Evolutionary conservation across 2,888 invertebrate species (phyloP).

Genomic region (Molorchus minor): DNA sequence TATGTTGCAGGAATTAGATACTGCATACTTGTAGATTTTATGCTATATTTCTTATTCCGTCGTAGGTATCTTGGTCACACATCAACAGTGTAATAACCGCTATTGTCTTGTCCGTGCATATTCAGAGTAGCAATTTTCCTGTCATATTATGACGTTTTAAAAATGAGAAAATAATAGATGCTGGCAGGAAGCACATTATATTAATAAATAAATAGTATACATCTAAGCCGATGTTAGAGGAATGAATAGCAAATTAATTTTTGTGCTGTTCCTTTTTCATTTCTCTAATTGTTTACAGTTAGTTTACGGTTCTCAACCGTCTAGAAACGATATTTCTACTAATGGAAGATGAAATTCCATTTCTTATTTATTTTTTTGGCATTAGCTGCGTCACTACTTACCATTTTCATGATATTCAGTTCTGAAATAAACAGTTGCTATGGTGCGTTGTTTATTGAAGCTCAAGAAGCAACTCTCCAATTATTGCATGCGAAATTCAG

Average conservation of each 20-base stretch:
- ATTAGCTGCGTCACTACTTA: too few species aligned
- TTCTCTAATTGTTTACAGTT: too few species aligned
- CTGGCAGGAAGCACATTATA: conserved; percentile 2
- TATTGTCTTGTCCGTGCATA: conserved; percentile 13
- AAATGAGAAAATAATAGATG: conserved; percentile 6
- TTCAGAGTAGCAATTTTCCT: conserved; percentile 4
- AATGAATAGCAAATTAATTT: neutral
- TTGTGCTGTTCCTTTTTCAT: neutral
- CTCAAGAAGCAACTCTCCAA: too few species aligned
- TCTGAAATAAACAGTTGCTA: too few species aligned
- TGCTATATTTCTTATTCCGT: neutral
- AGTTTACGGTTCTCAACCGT: too few species aligned
- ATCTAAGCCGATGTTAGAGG: neutral
- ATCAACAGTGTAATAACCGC: conserved; percentile 5
- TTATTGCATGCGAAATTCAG: too few species aligned
- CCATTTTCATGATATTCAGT: too few species aligned
- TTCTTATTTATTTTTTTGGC: too few species aligned
- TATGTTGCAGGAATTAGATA: neutral
- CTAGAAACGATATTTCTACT: too few species aligned
- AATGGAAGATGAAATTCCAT: too few species aligned
- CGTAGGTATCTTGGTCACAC: neutral
- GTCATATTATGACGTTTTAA: conserved; percentile 16
- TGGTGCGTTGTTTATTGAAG: too few species aligned
- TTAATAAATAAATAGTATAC: conserved; percentile 3
- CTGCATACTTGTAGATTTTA: neutral